Evolutionary conservation across 2,888 invertebrate genomes (phyloP).

Genomic region (Ethmia dodecea): DNA sequence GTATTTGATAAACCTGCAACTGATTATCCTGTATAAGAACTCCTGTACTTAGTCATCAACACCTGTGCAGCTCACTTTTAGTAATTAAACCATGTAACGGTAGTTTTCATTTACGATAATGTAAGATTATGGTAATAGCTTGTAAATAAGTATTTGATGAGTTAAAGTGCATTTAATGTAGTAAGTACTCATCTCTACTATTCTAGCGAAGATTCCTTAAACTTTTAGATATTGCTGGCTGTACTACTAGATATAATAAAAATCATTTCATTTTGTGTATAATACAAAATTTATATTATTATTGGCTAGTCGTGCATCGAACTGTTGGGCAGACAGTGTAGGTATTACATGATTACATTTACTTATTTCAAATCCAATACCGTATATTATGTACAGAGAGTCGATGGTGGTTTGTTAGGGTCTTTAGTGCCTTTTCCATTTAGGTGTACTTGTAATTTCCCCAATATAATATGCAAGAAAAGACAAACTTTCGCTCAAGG

Average conservation of each 20-base stretch:
- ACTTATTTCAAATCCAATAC: constrained; percentile 31
- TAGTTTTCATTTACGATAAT: too few relatives aligned
- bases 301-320: constrained; percentile 59
- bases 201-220: constrained; percentile 30
- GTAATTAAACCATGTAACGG: too few relatives aligned
- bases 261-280: constrained; percentile 24
- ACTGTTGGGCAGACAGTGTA: constrained; percentile 37
- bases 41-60: too few relatives aligned
- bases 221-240: constrained; percentile 37
- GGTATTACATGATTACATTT: constrained; percentile 22
- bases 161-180: constrained; percentile 71
- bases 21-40: too few relatives aligned
- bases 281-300: constrained; percentile 32
- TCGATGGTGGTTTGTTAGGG: constrained; percentile 63
- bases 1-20: too few relatives aligned
- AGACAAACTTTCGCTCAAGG: neutral
- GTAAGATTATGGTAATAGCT: constrained; percentile 34
- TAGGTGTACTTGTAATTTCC: constrained; percentile 55
- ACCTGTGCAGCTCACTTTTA: too few relatives aligned
- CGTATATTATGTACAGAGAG: constrained; percentile 67
- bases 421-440: constrained; percentile 69
- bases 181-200: constrained; percentile 49
- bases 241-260: constrained; percentile 28
- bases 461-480: neutral
- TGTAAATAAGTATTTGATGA: constrained; percentile 55